Base-by-base conservation (phyloP, 2,888 invertebrate species). In the Ischnura elegans region DNA sequence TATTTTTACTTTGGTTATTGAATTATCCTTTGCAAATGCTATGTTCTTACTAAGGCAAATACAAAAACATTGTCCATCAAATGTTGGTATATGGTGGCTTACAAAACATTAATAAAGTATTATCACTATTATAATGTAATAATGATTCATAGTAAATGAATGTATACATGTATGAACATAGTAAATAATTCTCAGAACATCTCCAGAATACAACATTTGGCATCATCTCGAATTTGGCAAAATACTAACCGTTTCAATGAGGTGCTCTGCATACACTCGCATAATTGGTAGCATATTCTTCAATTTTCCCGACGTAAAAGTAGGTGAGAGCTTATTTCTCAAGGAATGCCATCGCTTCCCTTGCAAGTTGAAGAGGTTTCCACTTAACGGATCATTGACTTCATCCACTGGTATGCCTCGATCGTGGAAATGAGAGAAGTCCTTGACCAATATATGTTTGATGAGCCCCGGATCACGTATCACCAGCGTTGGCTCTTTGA, bases 241-340 rank as follows among this genome's bases (percentile, higher is more conserved):
- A 2, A 3, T 43, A 90, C 66, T 90, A 8, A 90, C 90, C 43
- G 90, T 90, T 29, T 87, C 6, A 10, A 42, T 21, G 0, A 94
- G 86, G 51, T 94, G 93, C 25, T 94, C 84, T 19, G 94, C 94
- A 61, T 94, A 94, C 10, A 87, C 94, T 10, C 21, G 21, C 76
- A 94, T 93, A 13, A 93, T n/a, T 0, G 61, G 55, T 29, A 93
- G 93, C 94, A 94, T 94, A 85, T 93, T 87, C 84, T 94, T 94
- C 94, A 94, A 94, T 85, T 94, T 94, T n/a, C 94, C 94, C 3
- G 94, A 94, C 4, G 94, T 94, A 85, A 94, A 94, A 19, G 94
- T 94, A 0, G 94, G 94, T 13, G 94, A 93, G 21, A 94, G 94
- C 45, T 94, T 94, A n/a, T 47, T 46, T 8, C 94, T 87, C 25